Percentiles rank a stretch among this genome's conserved stretches.
Conservation (phyloP, 2,797 vertebrate species). For the Macroramphosus scolopax region DNA sequence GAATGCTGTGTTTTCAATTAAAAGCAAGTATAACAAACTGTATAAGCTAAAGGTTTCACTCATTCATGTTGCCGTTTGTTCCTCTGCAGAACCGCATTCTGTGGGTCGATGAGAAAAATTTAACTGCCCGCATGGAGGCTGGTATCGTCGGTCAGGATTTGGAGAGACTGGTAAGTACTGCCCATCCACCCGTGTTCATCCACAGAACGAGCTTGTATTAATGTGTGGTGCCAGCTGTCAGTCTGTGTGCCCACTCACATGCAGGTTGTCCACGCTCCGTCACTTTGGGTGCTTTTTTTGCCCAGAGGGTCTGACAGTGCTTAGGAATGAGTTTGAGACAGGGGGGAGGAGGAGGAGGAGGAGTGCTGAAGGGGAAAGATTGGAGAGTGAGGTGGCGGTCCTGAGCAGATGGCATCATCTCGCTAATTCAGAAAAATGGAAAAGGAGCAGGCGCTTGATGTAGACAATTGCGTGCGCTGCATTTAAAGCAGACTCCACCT, state of each 20-base stretch:
- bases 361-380: conserved; percentile 74
- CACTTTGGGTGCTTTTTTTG: conserved; percentile 52
- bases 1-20: no score
- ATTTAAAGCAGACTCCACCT: conserved; percentile 79
- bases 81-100: conserved; percentile 89
- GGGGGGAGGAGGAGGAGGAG: conserved; percentile 30
- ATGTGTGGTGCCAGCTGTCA: conserved; percentile 7
- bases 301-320: conserved; percentile 30
- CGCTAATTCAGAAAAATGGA: conserved; percentile 92
- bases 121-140: conserved; percentile 92
- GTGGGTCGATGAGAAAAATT: conserved; percentile 97
- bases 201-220: conserved; percentile 15
- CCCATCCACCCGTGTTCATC: conserved; percentile 24
- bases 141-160: conserved; percentile 96
- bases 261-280: conserved; percentile 34
- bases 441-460: conserved; percentile 84
- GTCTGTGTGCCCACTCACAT: conserved; percentile 20
- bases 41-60: conserved; percentile 13
- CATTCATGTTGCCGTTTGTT: conserved; percentile 16
- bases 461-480: conserved; percentile 82
- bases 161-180: conserved; percentile 88
- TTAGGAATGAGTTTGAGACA: conserved; percentile 43
- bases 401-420: conserved; percentile 90
- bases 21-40: no score
- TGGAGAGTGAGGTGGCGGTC: conserved; percentile 78